Base-by-base conservation (phyloP, 2,113 vertebrate genomes). In the Orcinus orca region DNA sequence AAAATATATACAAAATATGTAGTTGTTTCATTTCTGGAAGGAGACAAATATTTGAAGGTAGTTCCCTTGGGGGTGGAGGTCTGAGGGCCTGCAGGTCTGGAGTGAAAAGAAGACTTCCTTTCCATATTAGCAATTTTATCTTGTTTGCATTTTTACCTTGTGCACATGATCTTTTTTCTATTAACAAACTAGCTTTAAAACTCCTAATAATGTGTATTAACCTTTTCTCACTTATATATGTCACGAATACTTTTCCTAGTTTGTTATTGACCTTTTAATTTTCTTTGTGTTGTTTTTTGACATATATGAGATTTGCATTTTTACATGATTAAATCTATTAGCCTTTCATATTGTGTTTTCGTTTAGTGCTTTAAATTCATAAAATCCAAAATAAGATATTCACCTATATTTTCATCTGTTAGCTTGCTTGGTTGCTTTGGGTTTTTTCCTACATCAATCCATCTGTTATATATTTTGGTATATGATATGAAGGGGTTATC, bases 241-340 rank as follows among this genome's bases (percentile, higher is more conserved):
- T 94, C 82, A 53, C 26, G 93, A 36, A 53, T 92, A 47, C 58
- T 94, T 96, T 88, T n/a, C 31, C 84, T 65, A 29, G 60, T 92
- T 83, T 93, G 29, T 81, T 93, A 90, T 41, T 95, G 26, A 88
- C 13, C 38, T 87, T 97, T 94, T 94, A 58, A 95, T 87, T 92
- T 93, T 96, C 63, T 88, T 38, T 58, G 13, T 88, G 53, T 88
- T 80, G 29, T 8, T 63, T 96, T 86, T 93, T 85, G 20, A 79
- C 58, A n/a, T 74, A 58, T 41, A 90, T 36, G 20, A 86, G 31
- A 6, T 90, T 88, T 96, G 60, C 41, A 60, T 82, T 73, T 95
- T 93, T 83, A 31, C 13, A 26, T 77, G 11, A 63, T 96, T 83
- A 85, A 60, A 96, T 65, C 63, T 67, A 13, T 71, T 88, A 86